phyloP scores from a whole-genome alignment of 2,113 vertebrate genomes.

The Hystrix cristata region DNA sequence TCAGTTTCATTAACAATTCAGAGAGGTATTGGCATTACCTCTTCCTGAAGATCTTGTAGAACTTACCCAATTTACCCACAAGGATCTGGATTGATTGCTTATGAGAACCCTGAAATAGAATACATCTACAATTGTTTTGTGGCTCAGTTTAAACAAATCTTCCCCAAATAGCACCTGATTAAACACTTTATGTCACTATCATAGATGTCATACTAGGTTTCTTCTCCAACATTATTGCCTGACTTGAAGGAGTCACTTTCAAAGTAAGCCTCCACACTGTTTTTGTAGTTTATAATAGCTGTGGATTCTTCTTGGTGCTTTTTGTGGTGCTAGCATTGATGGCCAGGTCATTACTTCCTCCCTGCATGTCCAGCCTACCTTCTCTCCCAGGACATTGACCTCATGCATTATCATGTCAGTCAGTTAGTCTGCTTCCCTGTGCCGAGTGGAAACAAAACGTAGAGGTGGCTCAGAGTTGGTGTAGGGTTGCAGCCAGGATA shows the following conservation, averaged over 20 bases:
- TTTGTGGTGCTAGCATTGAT: background rate
- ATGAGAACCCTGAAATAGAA: background rate
- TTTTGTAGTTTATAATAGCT: background rate
- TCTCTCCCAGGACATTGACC: background rate
- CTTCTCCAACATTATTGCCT: background rate
- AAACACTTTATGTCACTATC: background rate
- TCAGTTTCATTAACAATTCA: no score
- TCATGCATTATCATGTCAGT: background rate
- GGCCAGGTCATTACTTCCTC: background rate
- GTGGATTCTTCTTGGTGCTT: background rate
- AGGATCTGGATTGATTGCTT: background rate
- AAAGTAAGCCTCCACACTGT: background rate
- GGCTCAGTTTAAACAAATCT: background rate
- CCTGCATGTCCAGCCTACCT: background rate
- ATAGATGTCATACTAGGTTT: background rate
- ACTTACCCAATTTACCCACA: background rate
- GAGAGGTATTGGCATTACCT: no score
- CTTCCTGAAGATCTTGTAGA: background rate
- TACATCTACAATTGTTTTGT: background rate
- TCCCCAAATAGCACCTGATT: background rate
- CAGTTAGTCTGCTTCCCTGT: background rate
- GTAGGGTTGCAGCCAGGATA: background rate
- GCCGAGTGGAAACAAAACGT: background rate
- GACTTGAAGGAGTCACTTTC: background rate
- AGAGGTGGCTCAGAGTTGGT: background rate